These are phyloP conservation scores for Vicugna pacos DNA, from an alignment of 2,113 vertebrate genomes.

Conservation along the genomic window DNA sequence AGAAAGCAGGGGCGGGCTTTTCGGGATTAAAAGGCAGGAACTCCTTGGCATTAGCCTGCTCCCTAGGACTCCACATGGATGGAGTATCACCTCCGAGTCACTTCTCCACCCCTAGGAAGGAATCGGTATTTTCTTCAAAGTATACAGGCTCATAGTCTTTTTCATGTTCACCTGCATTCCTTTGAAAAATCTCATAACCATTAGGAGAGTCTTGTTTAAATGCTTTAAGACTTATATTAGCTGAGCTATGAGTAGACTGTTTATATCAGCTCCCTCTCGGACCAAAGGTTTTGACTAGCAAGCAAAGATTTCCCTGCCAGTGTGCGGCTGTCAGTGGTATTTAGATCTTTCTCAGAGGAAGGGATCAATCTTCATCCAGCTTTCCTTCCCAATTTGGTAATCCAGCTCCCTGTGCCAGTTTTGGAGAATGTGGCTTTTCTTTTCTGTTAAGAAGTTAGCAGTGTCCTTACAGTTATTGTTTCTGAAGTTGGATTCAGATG, in stretches of 20 bases:
- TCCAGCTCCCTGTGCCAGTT: background rate
- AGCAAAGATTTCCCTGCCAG: background rate
- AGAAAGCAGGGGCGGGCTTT: background rate
- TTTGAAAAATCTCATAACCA: background rate
- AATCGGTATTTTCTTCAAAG: background rate
- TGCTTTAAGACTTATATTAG: background rate
- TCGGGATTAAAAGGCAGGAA: background rate
- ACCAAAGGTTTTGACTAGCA: background rate
- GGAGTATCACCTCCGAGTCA: background rate
- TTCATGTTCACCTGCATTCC: background rate
- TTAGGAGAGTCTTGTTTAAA: background rate
- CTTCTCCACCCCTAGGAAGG: background rate
- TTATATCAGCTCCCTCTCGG: background rate
- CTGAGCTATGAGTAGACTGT: background rate
- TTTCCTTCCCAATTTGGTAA: background rate
- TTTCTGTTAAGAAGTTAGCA: background rate
- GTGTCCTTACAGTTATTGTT: background rate
- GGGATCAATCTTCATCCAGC: background rate
- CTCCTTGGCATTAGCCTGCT: background rate
- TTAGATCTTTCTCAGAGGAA: background rate
- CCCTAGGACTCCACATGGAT: background rate
- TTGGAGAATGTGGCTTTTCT: conserved; percentile 10
- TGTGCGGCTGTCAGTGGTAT: background rate
- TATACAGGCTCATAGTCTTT: background rate
- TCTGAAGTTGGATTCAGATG: background rate